Conservation (phyloP, 2,113 vertebrate genomes). For the Poeciliopsis occidentalis region DNA sequence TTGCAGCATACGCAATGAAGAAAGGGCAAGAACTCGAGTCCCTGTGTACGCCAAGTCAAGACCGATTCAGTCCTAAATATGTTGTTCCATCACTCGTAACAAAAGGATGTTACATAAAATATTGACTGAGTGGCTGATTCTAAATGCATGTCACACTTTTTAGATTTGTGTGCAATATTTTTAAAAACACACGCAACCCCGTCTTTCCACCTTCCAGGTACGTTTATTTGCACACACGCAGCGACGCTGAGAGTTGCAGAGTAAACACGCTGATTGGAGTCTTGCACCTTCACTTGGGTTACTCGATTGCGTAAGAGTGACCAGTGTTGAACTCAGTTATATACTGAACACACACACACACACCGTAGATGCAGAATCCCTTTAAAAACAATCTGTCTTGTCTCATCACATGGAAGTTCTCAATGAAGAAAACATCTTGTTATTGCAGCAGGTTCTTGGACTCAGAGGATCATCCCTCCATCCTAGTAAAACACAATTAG, state of each 20-base stretch:
- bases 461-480: constrained; percentile 1
- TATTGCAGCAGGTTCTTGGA: constrained; percentile 20
- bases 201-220: background rate
- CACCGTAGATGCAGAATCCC: background rate
- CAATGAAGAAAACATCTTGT: constrained; percentile 36
- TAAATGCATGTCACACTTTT: background rate
- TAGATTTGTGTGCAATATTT: background rate
- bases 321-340: background rate
- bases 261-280: constrained; percentile 55
- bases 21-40: too few species aligned
- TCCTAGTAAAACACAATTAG: background rate
- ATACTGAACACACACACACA: background rate
- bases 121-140: background rate
- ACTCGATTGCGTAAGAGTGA: constrained; percentile 12
- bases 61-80: too few species aligned
- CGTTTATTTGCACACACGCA: background rate
- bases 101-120: background rate
- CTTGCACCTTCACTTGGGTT: constrained; percentile 49
- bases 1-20: too few species aligned
- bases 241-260: background rate
- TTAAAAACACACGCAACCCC: background rate
- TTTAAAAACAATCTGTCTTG: background rate
- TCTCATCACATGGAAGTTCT: constrained; percentile 47
- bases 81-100: too few species aligned
- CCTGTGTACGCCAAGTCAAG: too few species aligned